phyloP scores from a whole-genome alignment of 1,140 invertebrate genomes.

The Leptinotarsa lineolata region DNA sequence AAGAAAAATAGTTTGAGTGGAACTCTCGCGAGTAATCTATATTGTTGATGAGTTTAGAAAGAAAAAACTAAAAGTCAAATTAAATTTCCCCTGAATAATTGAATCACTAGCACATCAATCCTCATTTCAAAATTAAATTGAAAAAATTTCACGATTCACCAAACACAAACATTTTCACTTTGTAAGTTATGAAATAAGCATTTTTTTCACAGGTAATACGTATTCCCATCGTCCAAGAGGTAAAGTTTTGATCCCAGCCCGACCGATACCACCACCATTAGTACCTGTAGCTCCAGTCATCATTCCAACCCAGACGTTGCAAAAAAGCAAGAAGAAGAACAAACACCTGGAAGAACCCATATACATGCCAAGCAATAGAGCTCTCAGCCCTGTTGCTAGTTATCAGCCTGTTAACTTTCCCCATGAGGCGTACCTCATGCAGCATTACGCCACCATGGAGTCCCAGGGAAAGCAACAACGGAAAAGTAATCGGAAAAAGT shows the following conservation, averaged over 20 bases:
- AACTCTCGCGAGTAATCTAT: no score
- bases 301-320: constrained; percentile 45
- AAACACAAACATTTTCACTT: background rate
- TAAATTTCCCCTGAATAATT: no score
- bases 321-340: constrained; percentile 48
- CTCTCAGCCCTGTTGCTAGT: constrained; percentile 64
- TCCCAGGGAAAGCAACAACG: constrained; percentile 52
- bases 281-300: constrained; percentile 52
- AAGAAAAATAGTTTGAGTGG: no score
- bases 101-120: no score
- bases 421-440: constrained; percentile 65
- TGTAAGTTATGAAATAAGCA: background rate
- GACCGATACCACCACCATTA: constrained; percentile 55
- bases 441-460: constrained; percentile 63
- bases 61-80: no score
- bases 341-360: constrained; percentile 63
- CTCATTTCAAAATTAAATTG: no score
- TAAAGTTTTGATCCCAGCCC: constrained; percentile 54
- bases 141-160: no score
- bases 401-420: constrained; percentile 68
- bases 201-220: constrained; percentile 40
- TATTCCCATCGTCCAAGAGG: constrained; percentile 51
- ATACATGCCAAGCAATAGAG: constrained; percentile 64
- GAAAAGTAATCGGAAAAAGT: constrained; percentile 51
- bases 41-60: no score